phyloP scores from a whole-genome alignment of 1,140 invertebrate genomes.

The Zaprionus ornatus region DNA sequence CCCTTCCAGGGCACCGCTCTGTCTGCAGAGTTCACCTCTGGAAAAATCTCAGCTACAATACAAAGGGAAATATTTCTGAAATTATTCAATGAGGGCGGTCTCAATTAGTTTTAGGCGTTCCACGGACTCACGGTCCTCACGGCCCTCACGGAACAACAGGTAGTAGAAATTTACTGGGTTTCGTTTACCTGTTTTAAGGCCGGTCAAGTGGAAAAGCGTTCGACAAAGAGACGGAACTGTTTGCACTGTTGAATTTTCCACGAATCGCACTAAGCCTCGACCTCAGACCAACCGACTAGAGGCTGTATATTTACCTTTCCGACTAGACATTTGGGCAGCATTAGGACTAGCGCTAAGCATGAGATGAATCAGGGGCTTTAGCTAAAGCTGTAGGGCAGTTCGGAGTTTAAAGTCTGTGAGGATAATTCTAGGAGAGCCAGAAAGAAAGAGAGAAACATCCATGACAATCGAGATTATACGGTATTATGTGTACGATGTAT shows the following conservation, averaged over 20 bases:
- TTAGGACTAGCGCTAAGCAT: conserved; percentile 16
- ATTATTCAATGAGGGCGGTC: conserved; percentile 82
- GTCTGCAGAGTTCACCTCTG: conserved; percentile 45
- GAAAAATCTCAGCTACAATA: conserved; percentile 46
- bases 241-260: conserved; percentile 57
- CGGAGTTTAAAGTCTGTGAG: not conserved
- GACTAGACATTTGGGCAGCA: conserved; percentile 26
- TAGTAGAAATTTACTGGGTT: conserved; percentile 37
- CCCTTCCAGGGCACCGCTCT: conserved; percentile 58
- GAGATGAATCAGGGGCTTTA: conserved; percentile 21
- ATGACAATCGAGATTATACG: not conserved
- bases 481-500: not conserved
- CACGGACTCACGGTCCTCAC: conserved; percentile 36
- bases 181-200: conserved; percentile 59
- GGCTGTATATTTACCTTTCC: conserved; percentile 12
- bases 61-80: conserved; percentile 58
- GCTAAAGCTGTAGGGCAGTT: conserved; percentile 33
- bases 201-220: conserved; percentile 69
- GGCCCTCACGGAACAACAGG: conserved; percentile 40
- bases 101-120: conserved; percentile 79
- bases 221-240: conserved; percentile 53
- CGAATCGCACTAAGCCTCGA: conserved; percentile 62
- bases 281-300: conserved; percentile 2
- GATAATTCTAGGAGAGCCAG: not conserved
- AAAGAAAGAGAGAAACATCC: not conserved